Base-by-base conservation (phyloP, 2,797 vertebrate species). In the Macropus fuliginosus region DNA sequence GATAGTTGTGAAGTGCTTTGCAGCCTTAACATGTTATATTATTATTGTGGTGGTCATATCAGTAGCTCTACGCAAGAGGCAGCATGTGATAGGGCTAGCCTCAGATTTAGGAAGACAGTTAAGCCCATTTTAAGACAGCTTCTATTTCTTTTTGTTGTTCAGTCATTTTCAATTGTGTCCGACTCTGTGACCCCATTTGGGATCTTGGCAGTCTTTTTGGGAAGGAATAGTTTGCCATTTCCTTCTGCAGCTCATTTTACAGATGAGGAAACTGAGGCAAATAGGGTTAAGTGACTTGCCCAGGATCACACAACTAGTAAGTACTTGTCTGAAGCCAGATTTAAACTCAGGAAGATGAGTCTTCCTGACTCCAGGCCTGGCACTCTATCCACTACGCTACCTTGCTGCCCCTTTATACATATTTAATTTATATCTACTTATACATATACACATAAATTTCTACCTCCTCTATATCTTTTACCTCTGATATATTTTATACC, bases 71-170 rank as follows among this genome's bases (percentile, higher is more conserved):
- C 40, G 5, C n/a, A 40, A 74, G n/a, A 74, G n/a, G 66, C 66
- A 40, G 66, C 34, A 24, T 40, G n/a, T 74, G 21, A 74, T 18
- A 40, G 16, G 62, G 62, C 62, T 18, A 74, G 62, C 62, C n/a
- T 74, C 8, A 2, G n/a, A 40, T 74, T 74, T n/a, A 40, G n/a
- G 66, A 74, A 74, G 16, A 74, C 66, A 16, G 46, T 1, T 81
- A 81, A 24, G 40, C 40, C 81, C 92, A 66, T 95, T 95, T 92
- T 56, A 90, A 92, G 62, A 94, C 92, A 96, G 16, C 50, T 59
- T 89, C 55, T 16, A 9, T 90, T 66, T n/a, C 14, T 66, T n/a
- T 66, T 16, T 66, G 14, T 66, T 66, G 13, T 66, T n/a, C 62
- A 6, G 14, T 18, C 62, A n/a, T 66, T n/a, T 66, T 66, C 62